Percentiles rank a stretch among this genome's conserved stretches.
phyloP scores from a whole-genome alignment of 2,797 vertebrate genomes.

The Siniperca scherzeri region DNA sequence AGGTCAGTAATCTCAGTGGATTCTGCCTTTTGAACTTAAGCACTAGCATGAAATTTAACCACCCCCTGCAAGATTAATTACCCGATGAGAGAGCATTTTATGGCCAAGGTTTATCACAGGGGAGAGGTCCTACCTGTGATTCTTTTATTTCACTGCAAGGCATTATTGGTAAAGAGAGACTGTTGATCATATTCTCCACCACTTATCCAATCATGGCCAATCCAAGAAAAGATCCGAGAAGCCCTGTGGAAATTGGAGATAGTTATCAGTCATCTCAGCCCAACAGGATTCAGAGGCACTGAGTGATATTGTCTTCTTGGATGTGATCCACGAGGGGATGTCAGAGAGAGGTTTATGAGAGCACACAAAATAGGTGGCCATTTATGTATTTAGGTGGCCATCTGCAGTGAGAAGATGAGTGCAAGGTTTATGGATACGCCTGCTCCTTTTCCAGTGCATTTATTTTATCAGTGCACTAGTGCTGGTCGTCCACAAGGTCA shows the following conservation, averaged over 20 bases:
- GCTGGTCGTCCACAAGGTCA: constrained; percentile 32
- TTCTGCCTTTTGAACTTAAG: constrained; percentile 69
- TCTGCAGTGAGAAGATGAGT: constrained; percentile 22
- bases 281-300: constrained; percentile 47
- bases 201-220: constrained; percentile 75
- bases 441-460: constrained; percentile 28
- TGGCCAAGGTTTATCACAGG: constrained; percentile 67
- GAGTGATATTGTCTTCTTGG: constrained; percentile 51
- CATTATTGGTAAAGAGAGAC: constrained; percentile 75
- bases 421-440: constrained; percentile 47
- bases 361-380: constrained; percentile 48
- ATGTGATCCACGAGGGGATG: constrained; percentile 49
- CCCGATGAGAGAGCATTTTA: constrained; percentile 71
- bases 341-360: constrained; percentile 51
- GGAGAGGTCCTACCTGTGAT: constrained; percentile 59
- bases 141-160: constrained; percentile 68
- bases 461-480: constrained; percentile 36
- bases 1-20: constrained; percentile 57
- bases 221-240: constrained; percentile 67
- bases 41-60: constrained; percentile 75
- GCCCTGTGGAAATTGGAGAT: constrained; percentile 68
- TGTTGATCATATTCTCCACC: constrained; percentile 72
- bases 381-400: constrained; percentile 57
- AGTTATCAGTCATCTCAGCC: constrained; percentile 67
- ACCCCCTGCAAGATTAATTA: constrained; percentile 75